Percentiles rank a stretch among this genome's conserved stretches.
Evolutionary conservation across 2,797 vertebrate genomes (phyloP).

Genomic region (Coracias cyanogaster): DNA sequence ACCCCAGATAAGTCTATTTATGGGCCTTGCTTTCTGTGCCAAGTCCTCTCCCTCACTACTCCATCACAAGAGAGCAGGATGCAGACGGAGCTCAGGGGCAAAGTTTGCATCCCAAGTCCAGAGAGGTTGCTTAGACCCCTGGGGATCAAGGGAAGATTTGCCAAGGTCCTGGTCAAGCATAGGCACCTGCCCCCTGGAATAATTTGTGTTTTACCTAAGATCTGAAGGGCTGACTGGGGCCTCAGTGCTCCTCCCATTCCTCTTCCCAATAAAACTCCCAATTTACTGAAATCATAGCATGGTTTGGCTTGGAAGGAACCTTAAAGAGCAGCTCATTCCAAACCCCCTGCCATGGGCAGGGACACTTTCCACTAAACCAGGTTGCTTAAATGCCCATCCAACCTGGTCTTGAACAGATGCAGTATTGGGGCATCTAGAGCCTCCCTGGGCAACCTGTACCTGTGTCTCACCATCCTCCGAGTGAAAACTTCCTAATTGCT

Average conservation of each 20-base stretch:
- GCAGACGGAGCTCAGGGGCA: neutral
- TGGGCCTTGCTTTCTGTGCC: neutral
- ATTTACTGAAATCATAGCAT: neutral
- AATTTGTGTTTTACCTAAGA: neutral
- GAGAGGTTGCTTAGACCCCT: neutral
- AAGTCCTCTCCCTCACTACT: neutral
- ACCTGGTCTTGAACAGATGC: too few relatives aligned
- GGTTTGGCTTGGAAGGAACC: too few relatives aligned
- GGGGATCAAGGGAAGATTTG: neutral
- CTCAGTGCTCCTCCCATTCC: too few relatives aligned
- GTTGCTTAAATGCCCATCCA: too few relatives aligned
- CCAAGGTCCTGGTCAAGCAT: neutral
- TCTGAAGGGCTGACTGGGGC: neutral
- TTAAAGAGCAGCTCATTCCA: too few relatives aligned
- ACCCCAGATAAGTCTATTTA: neutral
- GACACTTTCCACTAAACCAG: too few relatives aligned
- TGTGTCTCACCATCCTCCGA: too few relatives aligned
- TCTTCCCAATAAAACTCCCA: neutral
- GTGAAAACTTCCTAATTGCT: too few relatives aligned
- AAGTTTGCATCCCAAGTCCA: neutral
- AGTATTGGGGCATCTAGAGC: too few relatives aligned
- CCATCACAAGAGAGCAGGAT: neutral
- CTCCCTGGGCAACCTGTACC: too few relatives aligned
- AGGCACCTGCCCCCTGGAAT: neutral
- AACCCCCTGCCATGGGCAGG: too few relatives aligned